phyloP scores from a whole-genome alignment of 2,888 invertebrate genomes.

The Limnephilus auricula region DNA sequence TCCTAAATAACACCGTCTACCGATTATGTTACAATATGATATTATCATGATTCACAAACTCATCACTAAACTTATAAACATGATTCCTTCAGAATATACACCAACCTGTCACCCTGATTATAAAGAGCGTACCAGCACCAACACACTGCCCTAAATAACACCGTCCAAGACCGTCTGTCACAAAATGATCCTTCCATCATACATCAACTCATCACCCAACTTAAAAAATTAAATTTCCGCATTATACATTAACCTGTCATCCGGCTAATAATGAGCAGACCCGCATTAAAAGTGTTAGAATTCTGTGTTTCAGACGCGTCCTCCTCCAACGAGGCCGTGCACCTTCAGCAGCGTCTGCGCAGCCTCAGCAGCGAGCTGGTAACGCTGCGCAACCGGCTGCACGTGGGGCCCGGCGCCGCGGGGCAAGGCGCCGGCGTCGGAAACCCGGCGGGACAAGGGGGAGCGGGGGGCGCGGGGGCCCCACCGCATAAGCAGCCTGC shows the following conservation, averaged over 20 bases:
- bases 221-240: not conserved
- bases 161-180: too few relatives aligned
- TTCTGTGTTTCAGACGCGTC: slow-evolving; percentile 87
- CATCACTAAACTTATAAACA: too few relatives aligned
- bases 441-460: not conserved
- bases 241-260: not conserved
- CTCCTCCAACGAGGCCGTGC: slow-evolving; percentile 95
- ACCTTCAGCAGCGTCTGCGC: slow-evolving; percentile 92
- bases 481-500: slow-evolving; percentile 69
- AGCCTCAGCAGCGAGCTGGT: slow-evolving; percentile 95
- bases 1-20: too few relatives aligned
- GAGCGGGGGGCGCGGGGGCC: not conserved
- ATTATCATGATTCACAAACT: too few relatives aligned
- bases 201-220: too few relatives aligned
- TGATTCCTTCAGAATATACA: too few relatives aligned
- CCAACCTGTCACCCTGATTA: too few relatives aligned
- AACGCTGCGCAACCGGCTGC: slow-evolving; percentile 92
- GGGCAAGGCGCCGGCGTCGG: slow-evolving; percentile 30
- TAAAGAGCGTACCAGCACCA: too few relatives aligned
- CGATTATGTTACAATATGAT: too few relatives aligned
- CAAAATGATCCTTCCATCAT: too few relatives aligned
- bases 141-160: too few relatives aligned
- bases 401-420: slow-evolving; percentile 78
- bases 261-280: not conserved
- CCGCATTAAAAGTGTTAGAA: slow-evolving; percentile 16